Evolutionary conservation across 1,140 invertebrate genomes (phyloP), one percentile per base, ranked within the genome.

Genomic region (Galendromus occidentalis): DNA sequence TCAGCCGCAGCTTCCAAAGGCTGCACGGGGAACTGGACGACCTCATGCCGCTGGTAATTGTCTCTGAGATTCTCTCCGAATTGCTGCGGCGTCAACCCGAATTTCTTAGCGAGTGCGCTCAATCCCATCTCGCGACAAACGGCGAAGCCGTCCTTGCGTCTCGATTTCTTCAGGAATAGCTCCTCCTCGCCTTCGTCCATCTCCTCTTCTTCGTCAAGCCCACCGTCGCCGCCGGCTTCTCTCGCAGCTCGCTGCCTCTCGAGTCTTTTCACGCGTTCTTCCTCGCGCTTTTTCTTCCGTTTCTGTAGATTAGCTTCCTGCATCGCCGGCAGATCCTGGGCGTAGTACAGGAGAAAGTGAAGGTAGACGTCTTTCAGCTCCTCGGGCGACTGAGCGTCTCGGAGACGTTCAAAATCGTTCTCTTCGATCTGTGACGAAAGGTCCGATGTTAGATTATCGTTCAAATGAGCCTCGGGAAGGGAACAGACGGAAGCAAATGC

Each of bases 11-110:
- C 76, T 67, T 88, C 85, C 9, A 79, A 71, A 0, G 91, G 90
- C 68, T 89, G 84, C 1, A 83, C 79, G 0, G 83, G 80, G 69
- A 88, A 87, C 75, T 97, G 92, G 55, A 95, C 90, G 1, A 98
- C 88, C 73, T 98, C 93, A 75, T 97, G 88, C n/a, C 89, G 80
- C 72, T 92, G 88, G 77, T 97, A 98, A 74, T 93, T 93, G 72
- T 97, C 93, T 0, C 91, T 81, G 0, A 98, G 76, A 78, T 99
- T 98, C 77, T 98, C 92, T 1, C 90, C 93, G 76, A 95, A 97
- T 73, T 98, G 85, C 73, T 94, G 88, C 0, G 95, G 89, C 1
- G 84, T 86, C n/a, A 99, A 76, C 69, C 95, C 96, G 78, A 98
- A 98, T 68, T 84, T 86, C 73, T 89, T 88, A 1, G 88, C 87